Conservation (phyloP, 2,797 vertebrate genomes). For the Pteronotus mesoamericanus region DNA sequence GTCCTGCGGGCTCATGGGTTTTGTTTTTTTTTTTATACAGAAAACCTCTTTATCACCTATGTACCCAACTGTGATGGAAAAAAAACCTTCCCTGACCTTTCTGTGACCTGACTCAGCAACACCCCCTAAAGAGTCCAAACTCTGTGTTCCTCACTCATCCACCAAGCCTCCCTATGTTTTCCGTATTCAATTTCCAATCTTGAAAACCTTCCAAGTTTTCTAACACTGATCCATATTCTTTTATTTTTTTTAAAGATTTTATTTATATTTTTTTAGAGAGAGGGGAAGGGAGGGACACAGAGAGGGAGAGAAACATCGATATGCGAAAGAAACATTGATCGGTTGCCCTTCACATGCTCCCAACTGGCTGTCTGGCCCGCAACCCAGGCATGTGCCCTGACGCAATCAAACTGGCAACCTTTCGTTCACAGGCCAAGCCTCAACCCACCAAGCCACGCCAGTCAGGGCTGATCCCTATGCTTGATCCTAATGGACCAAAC, state of each 20-base stretch:
- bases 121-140: background rate
- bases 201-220: background rate
- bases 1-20: background rate
- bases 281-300: background rate
- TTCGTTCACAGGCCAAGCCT: background rate
- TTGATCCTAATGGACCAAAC: background rate
- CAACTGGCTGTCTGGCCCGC: background rate
- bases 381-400: background rate
- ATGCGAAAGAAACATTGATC: background rate
- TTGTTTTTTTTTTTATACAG: background rate
- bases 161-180: background rate
- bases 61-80: background rate
- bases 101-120: background rate
- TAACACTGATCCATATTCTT: background rate
- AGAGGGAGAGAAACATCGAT: background rate
- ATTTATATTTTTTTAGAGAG: background rate
- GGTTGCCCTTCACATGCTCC: background rate
- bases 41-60: background rate
- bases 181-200: background rate
- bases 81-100: background rate
- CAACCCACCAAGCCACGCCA: background rate
- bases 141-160: fast-evolving
- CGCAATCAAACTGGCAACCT: background rate
- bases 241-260: background rate
- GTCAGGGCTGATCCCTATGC: background rate